Percentiles rank a stretch among this genome's conserved stretches.
These are phyloP conservation scores for Leucoraja ocellata DNA, from an alignment of 2,797 vertebrate genomes.

Conservation along the genomic window DNA sequence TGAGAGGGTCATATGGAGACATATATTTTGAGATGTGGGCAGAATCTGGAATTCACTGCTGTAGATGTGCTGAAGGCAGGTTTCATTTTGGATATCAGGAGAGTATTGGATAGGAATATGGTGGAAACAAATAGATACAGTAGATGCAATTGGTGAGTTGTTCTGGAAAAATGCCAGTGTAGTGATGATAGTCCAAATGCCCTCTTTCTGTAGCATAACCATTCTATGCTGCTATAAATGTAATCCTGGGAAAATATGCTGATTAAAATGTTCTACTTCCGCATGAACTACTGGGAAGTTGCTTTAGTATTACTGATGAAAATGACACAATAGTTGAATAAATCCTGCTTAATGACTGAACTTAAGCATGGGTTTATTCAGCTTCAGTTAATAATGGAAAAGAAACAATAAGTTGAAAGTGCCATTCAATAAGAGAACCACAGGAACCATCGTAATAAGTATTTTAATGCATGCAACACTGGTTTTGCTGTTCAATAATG, in stretches of 20 bases:
- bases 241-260: not conserved
- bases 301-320: not conserved
- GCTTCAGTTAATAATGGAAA: not conserved
- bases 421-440: constrained; percentile 11
- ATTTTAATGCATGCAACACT: not conserved
- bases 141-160: no score
- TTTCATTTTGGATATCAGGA: no score
- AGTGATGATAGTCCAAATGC: no score
- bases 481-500: not conserved
- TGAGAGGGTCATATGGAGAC: no score
- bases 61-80: no score
- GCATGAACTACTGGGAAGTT: not conserved
- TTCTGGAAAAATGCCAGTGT: no score
- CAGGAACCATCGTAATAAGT: not conserved
- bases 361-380: not conserved
- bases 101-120: no score
- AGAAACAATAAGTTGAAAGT: not conserved
- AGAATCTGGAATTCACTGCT: no score
- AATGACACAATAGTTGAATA: not conserved
- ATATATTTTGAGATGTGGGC: no score
- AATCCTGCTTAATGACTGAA: not conserved
- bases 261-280: not conserved
- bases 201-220: no score
- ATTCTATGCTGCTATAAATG: no score
- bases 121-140: no score